A percentile compares a stretch with the other conserved stretches of the same genome.
These are phyloP conservation scores for Oryzias sinensis DNA, from an alignment of 2,797 vertebrate species.

Conservation along the genomic window DNA sequence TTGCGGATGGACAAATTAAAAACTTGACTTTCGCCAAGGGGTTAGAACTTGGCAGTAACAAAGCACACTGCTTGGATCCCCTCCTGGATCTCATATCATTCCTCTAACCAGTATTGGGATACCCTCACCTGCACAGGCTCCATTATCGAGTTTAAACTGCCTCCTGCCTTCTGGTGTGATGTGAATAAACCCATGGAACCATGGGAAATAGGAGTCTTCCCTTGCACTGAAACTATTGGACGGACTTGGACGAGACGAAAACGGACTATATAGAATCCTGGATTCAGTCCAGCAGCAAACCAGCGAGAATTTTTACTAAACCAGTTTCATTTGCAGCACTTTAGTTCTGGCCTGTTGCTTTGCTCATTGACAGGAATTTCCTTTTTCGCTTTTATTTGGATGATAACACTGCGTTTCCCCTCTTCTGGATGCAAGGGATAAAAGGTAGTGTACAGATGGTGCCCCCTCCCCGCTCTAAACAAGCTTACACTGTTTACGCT, in stretches of 20 bases:
- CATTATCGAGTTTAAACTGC: conserved; percentile 54
- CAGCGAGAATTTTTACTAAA: conserved; percentile 63
- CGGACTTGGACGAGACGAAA: conserved; percentile 71
- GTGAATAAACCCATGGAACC: conserved; percentile 70
- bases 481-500: conserved; percentile 50
- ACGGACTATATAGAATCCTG: conserved; percentile 56
- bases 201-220: conserved; percentile 79
- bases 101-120: conserved; percentile 67
- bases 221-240: conserved; percentile 78
- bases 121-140: conserved; percentile 59
- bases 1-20: conserved; percentile 61
- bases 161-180: conserved; percentile 65
- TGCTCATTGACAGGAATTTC: conserved; percentile 57
- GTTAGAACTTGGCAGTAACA: conserved; percentile 52
- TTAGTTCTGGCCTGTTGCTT: conserved; percentile 75
- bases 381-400: conserved; percentile 64
- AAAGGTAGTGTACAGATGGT: conserved; percentile 33
- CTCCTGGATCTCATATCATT: conserved; percentile 72
- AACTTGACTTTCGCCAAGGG: conserved; percentile 52
- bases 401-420: conserved; percentile 53
- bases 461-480: conserved; percentile 37
- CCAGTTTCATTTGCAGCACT: conserved; percentile 78
- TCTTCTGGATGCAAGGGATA: conserved; percentile 65
- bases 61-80: conserved; percentile 55
- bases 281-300: conserved; percentile 70